phyloP scores from a whole-genome alignment of 2,888 invertebrate species.

The Orchestes rusci region DNA sequence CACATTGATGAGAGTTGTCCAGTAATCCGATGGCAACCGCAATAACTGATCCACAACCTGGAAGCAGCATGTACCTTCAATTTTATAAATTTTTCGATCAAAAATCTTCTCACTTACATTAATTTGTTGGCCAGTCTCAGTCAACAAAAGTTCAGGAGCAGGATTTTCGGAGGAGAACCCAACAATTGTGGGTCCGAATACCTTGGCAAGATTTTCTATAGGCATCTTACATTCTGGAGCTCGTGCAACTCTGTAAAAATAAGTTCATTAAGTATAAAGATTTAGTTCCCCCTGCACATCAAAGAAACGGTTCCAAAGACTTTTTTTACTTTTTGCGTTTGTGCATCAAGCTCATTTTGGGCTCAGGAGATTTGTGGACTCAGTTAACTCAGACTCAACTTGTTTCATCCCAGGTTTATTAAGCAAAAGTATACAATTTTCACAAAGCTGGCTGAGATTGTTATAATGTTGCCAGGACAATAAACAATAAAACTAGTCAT shows the following conservation, averaged over 20 bases:
- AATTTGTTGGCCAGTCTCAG: slow-evolving; percentile 71
- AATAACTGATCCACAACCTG: slow-evolving; percentile 55
- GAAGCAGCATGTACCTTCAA: background rate
- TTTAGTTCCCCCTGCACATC: background rate
- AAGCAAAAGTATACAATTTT: no score
- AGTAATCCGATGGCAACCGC: slow-evolving; percentile 66
- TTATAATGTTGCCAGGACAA: no score
- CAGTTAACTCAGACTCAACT: no score
- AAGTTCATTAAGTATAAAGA: slow-evolving; percentile 17
- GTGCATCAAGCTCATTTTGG: no score
- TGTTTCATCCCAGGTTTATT: no score
- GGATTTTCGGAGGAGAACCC: slow-evolving; percentile 77
- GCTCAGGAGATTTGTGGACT: no score
- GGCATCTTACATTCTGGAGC: slow-evolving; percentile 88
- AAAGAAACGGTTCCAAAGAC: no score
- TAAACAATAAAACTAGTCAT: no score
- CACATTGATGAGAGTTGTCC: slow-evolving; percentile 62
- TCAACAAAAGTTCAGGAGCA: slow-evolving; percentile 63
- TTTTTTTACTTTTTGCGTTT: no score
- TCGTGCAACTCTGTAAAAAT: slow-evolving; percentile 62
- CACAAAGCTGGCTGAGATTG: no score
- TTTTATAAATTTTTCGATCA: background rate
- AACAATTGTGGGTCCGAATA: slow-evolving; percentile 91
- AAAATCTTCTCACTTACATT: slow-evolving; percentile 51
- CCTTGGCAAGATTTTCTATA: slow-evolving; percentile 75